Percentiles rank a stretch among this genome's conserved stretches.
These are phyloP conservation scores for Clarias pachynema DNA, from an alignment of 2,797 vertebrate species.

Conservation along the genomic window DNA sequence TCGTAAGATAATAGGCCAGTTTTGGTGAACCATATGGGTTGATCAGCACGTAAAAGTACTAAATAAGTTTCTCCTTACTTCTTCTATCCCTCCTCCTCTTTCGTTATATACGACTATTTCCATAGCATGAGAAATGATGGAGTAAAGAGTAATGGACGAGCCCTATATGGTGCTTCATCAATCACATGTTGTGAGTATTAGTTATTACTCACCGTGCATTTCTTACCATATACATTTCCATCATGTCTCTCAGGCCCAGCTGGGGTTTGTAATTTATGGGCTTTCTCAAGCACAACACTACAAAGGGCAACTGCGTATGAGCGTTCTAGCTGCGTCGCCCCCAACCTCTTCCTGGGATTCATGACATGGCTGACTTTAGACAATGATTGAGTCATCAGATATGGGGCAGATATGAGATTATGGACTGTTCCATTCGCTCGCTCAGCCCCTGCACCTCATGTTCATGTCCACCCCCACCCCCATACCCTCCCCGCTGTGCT, in stretches of 20 bases:
- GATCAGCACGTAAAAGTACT: background rate
- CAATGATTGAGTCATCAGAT: conserved; percentile 55
- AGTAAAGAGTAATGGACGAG: conserved; percentile 80
- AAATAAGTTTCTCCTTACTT: background rate
- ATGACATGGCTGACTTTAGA: conserved; percentile 62
- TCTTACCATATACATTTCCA: conserved; percentile 74
- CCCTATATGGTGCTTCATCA: conserved; percentile 75
- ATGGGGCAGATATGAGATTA: conserved; percentile 59
- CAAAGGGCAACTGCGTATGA: conserved; percentile 77
- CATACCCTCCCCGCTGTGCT: background rate
- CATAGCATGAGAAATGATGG: conserved; percentile 68
- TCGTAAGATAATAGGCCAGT: background rate
- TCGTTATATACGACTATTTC: conserved; percentile 40
- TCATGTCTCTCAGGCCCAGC: conserved; percentile 59
- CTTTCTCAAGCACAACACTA: conserved; percentile 72
- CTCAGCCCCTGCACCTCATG: background rate
- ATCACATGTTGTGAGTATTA: conserved; percentile 84
- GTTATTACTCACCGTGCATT: conserved; percentile 83
- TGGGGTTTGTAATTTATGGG: conserved; percentile 76
- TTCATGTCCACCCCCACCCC: conserved; percentile 15
- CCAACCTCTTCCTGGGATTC: background rate
- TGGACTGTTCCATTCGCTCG: conserved; percentile 43
- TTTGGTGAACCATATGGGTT: background rate
- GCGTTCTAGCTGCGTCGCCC: conserved; percentile 27
- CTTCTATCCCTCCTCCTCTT: conserved; percentile 39